These are phyloP conservation scores for Taurulus bubalis DNA, from an alignment of 2,113 vertebrate species.

Conservation along the genomic window DNA sequence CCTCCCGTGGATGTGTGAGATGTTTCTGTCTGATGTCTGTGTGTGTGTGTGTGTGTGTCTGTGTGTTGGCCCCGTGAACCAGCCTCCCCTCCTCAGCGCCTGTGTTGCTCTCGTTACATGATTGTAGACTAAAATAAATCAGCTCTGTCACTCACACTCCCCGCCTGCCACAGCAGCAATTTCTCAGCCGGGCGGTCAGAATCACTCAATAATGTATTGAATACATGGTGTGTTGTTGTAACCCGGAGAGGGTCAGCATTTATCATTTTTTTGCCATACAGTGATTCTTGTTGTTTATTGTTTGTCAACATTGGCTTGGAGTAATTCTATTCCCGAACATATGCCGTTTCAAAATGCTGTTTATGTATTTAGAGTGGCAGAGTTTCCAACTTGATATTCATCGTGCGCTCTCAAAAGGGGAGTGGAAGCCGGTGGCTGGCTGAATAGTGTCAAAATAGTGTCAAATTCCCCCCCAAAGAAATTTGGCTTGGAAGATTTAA, in stretches of 20 bases:
- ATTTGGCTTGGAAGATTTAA: background rate
- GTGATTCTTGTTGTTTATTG: conserved; percentile 11
- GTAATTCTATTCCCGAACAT: background rate
- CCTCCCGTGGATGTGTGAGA: conserved; percentile 18
- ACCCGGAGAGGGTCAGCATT: conserved; percentile 30
- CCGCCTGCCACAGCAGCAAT: conserved; percentile 60
- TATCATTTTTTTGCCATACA: conserved; percentile 3
- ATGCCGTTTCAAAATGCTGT: background rate
- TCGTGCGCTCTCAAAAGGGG: background rate
- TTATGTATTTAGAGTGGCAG: conserved; percentile 8
- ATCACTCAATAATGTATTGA: conserved; percentile 69
- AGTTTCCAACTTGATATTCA: background rate
- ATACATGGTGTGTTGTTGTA: conserved; percentile 51
- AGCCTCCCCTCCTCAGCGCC: conserved; percentile 53
- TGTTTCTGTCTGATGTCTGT: conserved; percentile 27
- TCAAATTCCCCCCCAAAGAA: background rate
- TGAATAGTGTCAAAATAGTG: background rate
- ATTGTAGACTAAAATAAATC: conserved; percentile 74
- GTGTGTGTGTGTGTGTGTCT: conserved; percentile 7
- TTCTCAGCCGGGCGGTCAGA: conserved; percentile 70
- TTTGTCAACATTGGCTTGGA: background rate
- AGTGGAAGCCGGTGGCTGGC: background rate
- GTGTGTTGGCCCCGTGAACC: conserved; percentile 11
- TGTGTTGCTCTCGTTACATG: conserved; percentile 48
- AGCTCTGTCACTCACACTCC: conserved; percentile 66